A percentile compares a stretch with the other conserved stretches of the same genome.
Evolutionary conservation across 2,113 vertebrate genomes (phyloP).

Genomic region (Solea senegalensis): DNA sequence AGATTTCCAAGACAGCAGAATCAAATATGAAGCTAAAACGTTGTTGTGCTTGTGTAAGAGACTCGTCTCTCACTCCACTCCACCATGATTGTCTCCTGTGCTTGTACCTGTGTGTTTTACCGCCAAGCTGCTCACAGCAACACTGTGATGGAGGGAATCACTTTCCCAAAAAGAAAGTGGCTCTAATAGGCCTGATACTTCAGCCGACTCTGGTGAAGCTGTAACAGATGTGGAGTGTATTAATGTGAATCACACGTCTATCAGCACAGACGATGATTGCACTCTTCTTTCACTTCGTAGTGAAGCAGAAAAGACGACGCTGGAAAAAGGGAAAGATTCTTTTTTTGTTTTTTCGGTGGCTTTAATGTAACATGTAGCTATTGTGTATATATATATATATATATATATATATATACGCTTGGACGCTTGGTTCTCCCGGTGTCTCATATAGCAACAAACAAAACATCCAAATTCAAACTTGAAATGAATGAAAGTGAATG

Average conservation of each 20-base stretch:
- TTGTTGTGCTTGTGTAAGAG: not conserved
- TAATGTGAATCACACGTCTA: slow-evolving; percentile 8
- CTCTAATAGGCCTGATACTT: slow-evolving; percentile 26
- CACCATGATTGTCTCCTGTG: not conserved
- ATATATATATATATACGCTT: no score
- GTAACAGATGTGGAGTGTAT: not conserved
- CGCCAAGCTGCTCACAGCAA: not conserved
- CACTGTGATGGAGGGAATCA: no score
- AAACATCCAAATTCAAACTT: not conserved
- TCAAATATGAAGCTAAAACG: not conserved
- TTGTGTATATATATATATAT: no score
- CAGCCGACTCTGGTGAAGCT: not conserved
- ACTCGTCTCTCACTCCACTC: not conserved
- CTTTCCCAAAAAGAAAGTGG: not conserved
- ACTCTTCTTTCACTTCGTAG: not conserved
- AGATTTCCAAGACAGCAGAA: not conserved
- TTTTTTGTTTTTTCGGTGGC: no score
- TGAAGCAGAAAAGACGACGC: not conserved
- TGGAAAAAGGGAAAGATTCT: no score
- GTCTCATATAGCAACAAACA: not conserved
- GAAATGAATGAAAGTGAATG: not conserved
- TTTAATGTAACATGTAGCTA: no score
- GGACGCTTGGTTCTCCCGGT: no score
- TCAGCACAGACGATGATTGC: slow-evolving; percentile 1
- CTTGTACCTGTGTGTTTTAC: not conserved